These are phyloP conservation scores for Aethes cnicana DNA, from an alignment of 2,888 invertebrate species.

Conservation along the genomic window DNA sequence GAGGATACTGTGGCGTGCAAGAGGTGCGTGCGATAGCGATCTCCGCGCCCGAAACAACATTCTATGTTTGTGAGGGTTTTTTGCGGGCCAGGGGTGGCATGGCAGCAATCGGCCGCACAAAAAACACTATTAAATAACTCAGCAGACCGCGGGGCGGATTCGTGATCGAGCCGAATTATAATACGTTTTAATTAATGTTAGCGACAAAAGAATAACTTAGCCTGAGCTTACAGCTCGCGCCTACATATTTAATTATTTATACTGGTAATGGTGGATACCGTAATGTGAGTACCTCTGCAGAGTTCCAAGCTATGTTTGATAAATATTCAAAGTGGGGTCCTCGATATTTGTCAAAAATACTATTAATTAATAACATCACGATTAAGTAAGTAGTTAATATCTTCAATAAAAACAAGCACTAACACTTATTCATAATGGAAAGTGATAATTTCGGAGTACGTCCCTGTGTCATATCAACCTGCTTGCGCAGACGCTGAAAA, in stretches of 20 bases:
- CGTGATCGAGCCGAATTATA: constrained; percentile 72
- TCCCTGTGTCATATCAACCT: constrained; percentile 58
- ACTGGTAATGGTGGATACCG: not conserved
- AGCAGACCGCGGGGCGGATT: constrained; percentile 75
- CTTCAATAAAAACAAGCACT: no score
- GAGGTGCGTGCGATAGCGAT: constrained; percentile 82
- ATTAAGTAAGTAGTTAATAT: no score
- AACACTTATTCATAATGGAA: no score
- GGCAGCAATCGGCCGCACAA: constrained; percentile 78
- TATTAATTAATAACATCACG: no score
- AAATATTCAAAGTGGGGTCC: no score
- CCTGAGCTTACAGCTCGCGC: constrained; percentile 44
- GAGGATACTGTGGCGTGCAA: constrained; percentile 81
- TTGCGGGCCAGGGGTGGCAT: constrained; percentile 79
- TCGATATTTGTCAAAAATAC: no score
- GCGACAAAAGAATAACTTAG: constrained; percentile 57
- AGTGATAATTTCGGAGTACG: constrained; percentile 43
- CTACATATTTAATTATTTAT: constrained; percentile 10
- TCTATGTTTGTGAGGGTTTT: constrained; percentile 80
- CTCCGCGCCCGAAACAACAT: constrained; percentile 70
- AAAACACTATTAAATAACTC: constrained; percentile 81
- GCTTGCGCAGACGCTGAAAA: constrained; percentile 59
- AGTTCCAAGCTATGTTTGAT: no score
- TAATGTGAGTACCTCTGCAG: no score
- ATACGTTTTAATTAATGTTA: constrained; percentile 75